Conservation (phyloP, 1,140 invertebrate genomes). For the Ylistrum balloti region DNA sequence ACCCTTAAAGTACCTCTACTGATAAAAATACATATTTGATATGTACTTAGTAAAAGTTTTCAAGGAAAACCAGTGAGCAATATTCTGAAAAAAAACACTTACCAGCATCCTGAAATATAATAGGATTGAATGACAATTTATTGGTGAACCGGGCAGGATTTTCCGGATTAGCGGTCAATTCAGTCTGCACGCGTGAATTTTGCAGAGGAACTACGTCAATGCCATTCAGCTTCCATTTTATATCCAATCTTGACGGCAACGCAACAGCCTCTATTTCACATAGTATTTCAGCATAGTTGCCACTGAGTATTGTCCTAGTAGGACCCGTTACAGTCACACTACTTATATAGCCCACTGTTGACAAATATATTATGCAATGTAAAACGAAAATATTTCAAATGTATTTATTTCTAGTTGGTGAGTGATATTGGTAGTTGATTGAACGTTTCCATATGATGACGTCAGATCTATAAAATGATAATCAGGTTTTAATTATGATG, state of each 20-base stretch:
- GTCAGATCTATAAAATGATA: too few relatives aligned
- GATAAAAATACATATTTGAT: too few relatives aligned
- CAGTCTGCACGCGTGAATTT: not conserved
- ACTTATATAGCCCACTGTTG: not conserved
- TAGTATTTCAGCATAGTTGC: not conserved
- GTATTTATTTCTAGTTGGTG: too few relatives aligned
- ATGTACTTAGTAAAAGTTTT: too few relatives aligned
- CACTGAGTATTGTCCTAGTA: not conserved
- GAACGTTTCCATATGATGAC: too few relatives aligned
- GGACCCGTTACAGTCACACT: not conserved
- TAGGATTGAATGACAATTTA: not conserved
- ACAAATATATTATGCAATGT: too few relatives aligned
- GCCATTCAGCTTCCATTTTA: slow-evolving; percentile 1
- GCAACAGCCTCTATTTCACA: slow-evolving; percentile 19
- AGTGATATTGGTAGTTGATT: too few relatives aligned
- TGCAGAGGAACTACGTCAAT: not conserved
- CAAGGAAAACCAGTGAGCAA: too few relatives aligned
- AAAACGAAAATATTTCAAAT: too few relatives aligned
- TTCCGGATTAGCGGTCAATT: not conserved
- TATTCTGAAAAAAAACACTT: not conserved
- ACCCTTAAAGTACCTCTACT: too few relatives aligned
- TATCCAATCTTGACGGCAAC: not conserved
- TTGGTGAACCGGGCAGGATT: not conserved
- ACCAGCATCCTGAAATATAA: slow-evolving; percentile 8
- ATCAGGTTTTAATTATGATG: too few relatives aligned